These are phyloP conservation scores for Epirrhoe tristata DNA, from an alignment of 2,888 invertebrate genomes.

Conservation along the genomic window DNA sequence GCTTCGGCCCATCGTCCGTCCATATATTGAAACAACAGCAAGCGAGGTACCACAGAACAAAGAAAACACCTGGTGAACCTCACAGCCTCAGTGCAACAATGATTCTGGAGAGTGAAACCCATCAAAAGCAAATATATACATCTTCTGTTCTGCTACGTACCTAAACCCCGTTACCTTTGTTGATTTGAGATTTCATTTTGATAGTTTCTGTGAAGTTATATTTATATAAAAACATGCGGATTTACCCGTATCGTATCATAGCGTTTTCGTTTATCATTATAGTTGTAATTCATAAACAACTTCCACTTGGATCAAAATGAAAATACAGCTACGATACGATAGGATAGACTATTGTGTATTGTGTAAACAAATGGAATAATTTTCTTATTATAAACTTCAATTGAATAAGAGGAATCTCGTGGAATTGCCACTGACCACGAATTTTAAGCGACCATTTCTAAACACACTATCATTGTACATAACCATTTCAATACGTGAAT, in stretches of 20 bases:
- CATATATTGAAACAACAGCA: constrained; percentile 57
- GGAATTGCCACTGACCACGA: not conserved
- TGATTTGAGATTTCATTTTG: not conserved
- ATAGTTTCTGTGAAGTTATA: not conserved
- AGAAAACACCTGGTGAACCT: constrained; percentile 36
- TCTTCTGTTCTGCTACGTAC: not conserved
- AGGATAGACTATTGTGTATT: too few relatives aligned
- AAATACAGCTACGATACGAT: too few relatives aligned
- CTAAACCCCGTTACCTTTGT: not conserved
- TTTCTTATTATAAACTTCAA: not conserved
- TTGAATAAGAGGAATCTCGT: not conserved
- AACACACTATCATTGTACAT: constrained; percentile 58
- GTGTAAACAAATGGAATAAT: not conserved
- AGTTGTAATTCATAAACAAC: too few relatives aligned
- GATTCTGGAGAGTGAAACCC: constrained; percentile 2
- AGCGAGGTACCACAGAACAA: constrained; percentile 49
- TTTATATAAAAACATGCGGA: not conserved
- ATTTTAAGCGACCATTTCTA: constrained; percentile 6
- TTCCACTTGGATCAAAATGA: too few relatives aligned
- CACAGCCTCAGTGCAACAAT: constrained; percentile 24
- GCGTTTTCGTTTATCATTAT: too few relatives aligned
- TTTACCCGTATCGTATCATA: not conserved
- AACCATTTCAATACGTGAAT: constrained; percentile 60
- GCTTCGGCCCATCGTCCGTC: constrained; percentile 55
- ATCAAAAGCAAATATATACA: constrained; percentile 3